Percentiles rank a stretch among this genome's conserved stretches.
Conservation (phyloP, 2,113 vertebrate species). For the Pongo abelii region DNA sequence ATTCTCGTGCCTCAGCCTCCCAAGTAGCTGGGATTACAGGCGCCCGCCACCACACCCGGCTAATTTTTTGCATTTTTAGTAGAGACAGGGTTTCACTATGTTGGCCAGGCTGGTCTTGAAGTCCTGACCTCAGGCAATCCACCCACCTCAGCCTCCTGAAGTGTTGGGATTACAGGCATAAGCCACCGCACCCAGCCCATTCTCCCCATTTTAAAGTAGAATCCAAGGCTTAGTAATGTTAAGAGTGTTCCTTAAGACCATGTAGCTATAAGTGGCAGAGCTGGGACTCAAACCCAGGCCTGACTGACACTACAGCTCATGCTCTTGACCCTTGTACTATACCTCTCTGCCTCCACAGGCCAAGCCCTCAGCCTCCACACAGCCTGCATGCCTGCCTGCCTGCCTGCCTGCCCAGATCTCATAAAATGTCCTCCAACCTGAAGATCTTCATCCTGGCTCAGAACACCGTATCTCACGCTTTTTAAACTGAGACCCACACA, state of each 20-base stretch:
- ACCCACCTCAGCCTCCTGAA: no score
- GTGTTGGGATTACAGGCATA: no score
- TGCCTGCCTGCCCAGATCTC: neutral
- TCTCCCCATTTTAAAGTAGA: neutral
- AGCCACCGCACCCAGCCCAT: neutral
- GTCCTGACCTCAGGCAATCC: no score
- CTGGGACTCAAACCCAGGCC: neutral
- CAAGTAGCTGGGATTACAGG: no score
- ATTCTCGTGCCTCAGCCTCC: no score
- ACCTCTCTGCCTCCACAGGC: neutral
- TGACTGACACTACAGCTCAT: neutral
- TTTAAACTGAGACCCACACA: slow-evolving; percentile 9
- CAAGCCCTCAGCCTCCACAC: neutral
- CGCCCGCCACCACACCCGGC: no score
- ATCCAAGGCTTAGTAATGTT: neutral
- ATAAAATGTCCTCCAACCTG: neutral
- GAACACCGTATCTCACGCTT: slow-evolving; percentile 42
- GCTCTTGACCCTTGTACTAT: neutral
- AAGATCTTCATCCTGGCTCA: slow-evolving; percentile 35
- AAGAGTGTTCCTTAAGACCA: neutral
- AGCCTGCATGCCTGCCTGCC: neutral
- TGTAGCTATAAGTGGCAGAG: neutral
- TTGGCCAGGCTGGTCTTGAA: no score
- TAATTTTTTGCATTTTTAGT: no score
- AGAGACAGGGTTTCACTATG: no score